These are phyloP conservation scores for Mizuhopecten yessoensis DNA, from an alignment of 1,140 invertebrate genomes.

Conservation along the genomic window DNA sequence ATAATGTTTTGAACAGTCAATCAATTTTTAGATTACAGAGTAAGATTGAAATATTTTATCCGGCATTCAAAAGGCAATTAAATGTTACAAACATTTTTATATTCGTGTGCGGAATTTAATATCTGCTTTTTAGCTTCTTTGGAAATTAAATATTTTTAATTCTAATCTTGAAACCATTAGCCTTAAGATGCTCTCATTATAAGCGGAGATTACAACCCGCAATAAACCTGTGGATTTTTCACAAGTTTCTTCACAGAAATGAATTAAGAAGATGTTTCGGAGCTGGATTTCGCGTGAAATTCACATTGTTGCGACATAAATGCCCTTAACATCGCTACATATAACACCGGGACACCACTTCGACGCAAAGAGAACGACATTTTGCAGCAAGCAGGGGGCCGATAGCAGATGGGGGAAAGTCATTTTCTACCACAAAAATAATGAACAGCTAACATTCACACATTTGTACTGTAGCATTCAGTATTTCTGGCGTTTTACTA, in stretches of 20 bases:
- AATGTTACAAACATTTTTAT: neutral
- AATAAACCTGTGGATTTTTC: slow-evolving; percentile 12
- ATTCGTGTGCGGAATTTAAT: neutral
- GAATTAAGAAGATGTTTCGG: neutral
- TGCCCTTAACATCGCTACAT: neutral
- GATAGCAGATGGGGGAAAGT: slow-evolving; percentile 3
- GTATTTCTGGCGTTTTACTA: neutral
- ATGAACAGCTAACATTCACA: slow-evolving; percentile 17
- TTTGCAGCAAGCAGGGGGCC: slow-evolving; percentile 4
- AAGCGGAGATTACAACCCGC: neutral
- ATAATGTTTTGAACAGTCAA: slow-evolving; percentile 9
- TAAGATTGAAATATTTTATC: slow-evolving; percentile 4
- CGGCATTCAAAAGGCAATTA: slow-evolving; percentile 6
- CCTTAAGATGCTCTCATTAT: neutral
- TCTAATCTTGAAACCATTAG: slow-evolving; percentile 17
- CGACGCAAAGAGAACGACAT: neutral
- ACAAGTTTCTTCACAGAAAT: slow-evolving; percentile 39
- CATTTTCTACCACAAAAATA: neutral
- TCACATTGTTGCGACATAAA: neutral
- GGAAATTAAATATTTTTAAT: slow-evolving; percentile 15
- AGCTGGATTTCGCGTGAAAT: neutral
- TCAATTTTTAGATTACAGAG: neutral
- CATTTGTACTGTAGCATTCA: neutral
- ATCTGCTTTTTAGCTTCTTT: neutral
- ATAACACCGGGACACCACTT: slow-evolving; percentile 8